phyloP scores from a whole-genome alignment of 2,797 vertebrate species.

The Pelochelys cantorii region DNA sequence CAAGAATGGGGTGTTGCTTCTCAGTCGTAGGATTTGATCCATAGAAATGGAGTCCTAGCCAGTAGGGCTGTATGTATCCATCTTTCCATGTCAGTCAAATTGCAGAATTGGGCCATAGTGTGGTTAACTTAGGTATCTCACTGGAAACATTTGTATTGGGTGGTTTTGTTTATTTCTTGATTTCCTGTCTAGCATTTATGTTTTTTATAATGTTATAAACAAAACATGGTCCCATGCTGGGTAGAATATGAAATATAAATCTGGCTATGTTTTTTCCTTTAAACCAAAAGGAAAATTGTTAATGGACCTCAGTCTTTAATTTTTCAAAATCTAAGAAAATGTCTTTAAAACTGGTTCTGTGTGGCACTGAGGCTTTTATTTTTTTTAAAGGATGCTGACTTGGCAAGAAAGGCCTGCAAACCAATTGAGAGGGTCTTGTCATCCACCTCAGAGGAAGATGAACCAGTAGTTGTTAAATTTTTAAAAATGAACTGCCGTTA shows the following conservation, averaged over 20 bases:
- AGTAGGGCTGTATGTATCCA: not conserved
- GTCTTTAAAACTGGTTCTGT: not conserved
- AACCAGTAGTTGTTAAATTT: conserved; percentile 93
- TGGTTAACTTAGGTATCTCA: not conserved
- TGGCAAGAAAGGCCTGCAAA: conserved; percentile 84
- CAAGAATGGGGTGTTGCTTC: not conserved
- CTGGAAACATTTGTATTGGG: not conserved
- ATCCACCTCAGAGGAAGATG: conserved; percentile 95
- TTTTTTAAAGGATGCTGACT: conserved; percentile 84
- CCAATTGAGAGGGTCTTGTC: conserved; percentile 89
- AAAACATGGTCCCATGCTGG: not conserved
- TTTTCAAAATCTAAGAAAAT: not conserved
- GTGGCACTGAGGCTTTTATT: conserved; percentile 22
- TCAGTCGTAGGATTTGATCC: not conserved
- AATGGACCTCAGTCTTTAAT: not conserved
- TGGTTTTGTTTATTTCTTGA: not conserved
- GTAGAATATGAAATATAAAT: fast-evolving
- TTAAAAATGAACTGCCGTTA: conserved; percentile 99
- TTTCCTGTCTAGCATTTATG: not conserved
- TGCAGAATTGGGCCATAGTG: not conserved
- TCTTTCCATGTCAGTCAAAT: not conserved
- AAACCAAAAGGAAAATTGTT: not conserved
- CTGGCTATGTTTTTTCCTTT: not conserved
- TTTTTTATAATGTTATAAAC: not conserved
- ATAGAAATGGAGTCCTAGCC: not conserved